A percentile compares a stretch with the other conserved stretches of the same genome.
Evolutionary conservation across 2,797 vertebrate species (phyloP).

Genomic region (Myripristis murdjan): DNA sequence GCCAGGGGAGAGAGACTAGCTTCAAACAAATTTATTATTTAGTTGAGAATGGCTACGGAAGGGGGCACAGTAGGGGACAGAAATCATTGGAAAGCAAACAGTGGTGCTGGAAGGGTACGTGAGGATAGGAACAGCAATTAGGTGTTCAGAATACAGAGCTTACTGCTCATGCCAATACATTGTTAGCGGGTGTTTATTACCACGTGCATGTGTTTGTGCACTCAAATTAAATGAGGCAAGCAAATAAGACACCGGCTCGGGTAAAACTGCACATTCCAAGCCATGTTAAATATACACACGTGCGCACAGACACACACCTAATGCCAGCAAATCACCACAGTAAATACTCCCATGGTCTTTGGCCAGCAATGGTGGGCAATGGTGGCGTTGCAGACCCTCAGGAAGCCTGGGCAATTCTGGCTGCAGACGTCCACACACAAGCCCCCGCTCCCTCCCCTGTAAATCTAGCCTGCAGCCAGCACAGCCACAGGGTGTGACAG

Average conservation of each 20-base stretch:
- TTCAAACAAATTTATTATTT: slow-evolving; percentile 72
- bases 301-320: neutral
- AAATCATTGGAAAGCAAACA: slow-evolving; percentile 63
- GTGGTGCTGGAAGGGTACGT: slow-evolving; percentile 44
- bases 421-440: slow-evolving; percentile 17
- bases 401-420: neutral
- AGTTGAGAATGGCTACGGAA: slow-evolving; percentile 34
- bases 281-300: neutral
- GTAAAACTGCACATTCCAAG: neutral
- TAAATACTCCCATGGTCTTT: neutral
- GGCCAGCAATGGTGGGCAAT: neutral
- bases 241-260: neutral
- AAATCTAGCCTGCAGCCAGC: slow-evolving; percentile 29
- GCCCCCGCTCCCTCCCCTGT: neutral
- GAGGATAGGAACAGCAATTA: slow-evolving; percentile 48
- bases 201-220: slow-evolving; percentile 4
- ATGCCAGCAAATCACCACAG: neutral
- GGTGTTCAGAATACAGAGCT: slow-evolving; percentile 39
- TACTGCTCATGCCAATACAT: slow-evolving; percentile 14
- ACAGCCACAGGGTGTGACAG: slow-evolving; percentile 29
- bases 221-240: slow-evolving; percentile 19
- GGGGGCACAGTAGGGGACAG: slow-evolving; percentile 44
- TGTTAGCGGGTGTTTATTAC: slow-evolving; percentile 20
- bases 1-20: slow-evolving; percentile 35
- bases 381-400: neutral